A percentile compares a stretch with the other conserved stretches of the same genome.
These are phyloP conservation scores for Echiichthys vipera DNA, from an alignment of 2,797 vertebrate genomes.

Conservation along the genomic window DNA sequence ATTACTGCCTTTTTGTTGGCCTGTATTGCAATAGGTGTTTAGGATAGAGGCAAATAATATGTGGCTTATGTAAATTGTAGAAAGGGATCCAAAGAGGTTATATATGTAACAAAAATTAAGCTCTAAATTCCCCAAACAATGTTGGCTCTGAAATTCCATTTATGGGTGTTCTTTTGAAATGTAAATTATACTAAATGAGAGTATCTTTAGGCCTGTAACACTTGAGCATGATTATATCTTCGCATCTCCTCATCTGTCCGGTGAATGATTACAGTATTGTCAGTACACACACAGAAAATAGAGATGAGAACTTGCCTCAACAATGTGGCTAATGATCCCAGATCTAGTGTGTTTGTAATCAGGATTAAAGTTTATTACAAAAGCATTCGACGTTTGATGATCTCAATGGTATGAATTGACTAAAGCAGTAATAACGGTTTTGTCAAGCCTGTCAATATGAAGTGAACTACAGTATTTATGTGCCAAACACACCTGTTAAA, in stretches of 20 bases:
- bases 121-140: background rate
- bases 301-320: background rate
- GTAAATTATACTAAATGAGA: background rate
- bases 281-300: background rate
- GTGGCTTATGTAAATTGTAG: background rate
- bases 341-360: background rate
- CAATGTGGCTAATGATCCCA: conserved; percentile 7
- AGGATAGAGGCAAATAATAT: background rate
- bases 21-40: background rate
- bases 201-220: background rate
- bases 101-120: background rate
- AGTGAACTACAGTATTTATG: background rate
- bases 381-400: background rate
- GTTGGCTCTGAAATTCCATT: background rate
- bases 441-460: background rate
- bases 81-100: background rate
- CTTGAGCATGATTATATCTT: background rate
- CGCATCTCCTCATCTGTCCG: background rate
- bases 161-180: background rate
- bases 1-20: background rate
- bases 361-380: background rate
- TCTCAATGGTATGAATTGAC: background rate
- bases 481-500: too few species aligned
- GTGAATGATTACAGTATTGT: conserved; percentile 11
- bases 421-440: background rate